phyloP scores from a whole-genome alignment of 2,888 invertebrate species.

The Erebia aethiops region DNA sequence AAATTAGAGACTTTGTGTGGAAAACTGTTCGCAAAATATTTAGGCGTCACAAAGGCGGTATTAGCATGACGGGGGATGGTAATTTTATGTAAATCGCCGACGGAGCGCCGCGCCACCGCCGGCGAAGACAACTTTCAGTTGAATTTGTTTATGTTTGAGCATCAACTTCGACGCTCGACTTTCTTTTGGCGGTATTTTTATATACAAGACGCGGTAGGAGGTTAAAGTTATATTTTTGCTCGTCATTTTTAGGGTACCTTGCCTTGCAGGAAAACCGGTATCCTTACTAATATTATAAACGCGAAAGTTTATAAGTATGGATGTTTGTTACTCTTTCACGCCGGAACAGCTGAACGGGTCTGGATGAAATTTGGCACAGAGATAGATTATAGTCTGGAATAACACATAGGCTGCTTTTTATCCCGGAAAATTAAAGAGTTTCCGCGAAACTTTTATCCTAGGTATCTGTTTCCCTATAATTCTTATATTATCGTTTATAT shows the following conservation, averaged over 20 bases:
- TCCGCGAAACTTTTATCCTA: no score
- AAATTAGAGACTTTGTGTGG: slow-evolving; percentile 79
- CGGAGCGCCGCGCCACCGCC: slow-evolving; percentile 45
- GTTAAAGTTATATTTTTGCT: slow-evolving; percentile 2
- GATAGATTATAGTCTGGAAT: no score
- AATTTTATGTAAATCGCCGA: slow-evolving; percentile 71
- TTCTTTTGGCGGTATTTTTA: slow-evolving; percentile 29
- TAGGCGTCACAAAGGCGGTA: slow-evolving; percentile 78
- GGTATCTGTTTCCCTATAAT: no score
- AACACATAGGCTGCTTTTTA: no score
- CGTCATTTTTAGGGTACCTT: background rate
- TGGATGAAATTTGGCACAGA: no score
- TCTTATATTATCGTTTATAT: no score
- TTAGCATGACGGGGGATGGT: slow-evolving; percentile 54
- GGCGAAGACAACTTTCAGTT: slow-evolving; percentile 46
- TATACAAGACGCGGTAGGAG: slow-evolving; percentile 20
- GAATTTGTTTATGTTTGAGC: slow-evolving; percentile 72
- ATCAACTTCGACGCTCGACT: slow-evolving; percentile 48
- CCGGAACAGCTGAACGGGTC: no score
- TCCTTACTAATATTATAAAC: no score
- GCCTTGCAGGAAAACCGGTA: background rate
- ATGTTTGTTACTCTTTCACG: no score
- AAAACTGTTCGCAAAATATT: slow-evolving; percentile 82
- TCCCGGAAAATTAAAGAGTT: no score
- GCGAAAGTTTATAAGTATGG: no score